Percentiles rank a stretch among this genome's conserved stretches.
These are phyloP conservation scores for Adelognathus sp. DNA, from an alignment of 2,888 invertebrate genomes.

Conservation along the genomic window DNA sequence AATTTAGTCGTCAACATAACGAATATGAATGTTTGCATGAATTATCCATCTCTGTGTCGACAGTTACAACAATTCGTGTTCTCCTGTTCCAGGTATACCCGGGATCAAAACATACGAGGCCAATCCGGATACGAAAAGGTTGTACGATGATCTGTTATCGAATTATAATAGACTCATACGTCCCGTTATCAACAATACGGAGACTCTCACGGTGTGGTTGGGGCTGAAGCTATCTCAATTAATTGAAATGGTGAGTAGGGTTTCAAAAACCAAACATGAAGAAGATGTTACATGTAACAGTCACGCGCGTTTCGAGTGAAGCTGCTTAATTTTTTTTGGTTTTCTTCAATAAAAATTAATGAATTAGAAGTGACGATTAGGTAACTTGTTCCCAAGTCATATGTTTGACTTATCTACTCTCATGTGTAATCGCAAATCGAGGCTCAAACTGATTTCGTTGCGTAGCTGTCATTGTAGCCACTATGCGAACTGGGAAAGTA, in stretches of 20 bases:
- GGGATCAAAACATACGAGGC: conserved; percentile 85
- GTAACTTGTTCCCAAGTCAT: no score
- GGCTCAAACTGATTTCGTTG: no score
- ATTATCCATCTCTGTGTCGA: background rate
- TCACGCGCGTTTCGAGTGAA: no score
- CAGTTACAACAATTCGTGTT: no score
- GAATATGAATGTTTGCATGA: background rate
- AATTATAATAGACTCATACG: conserved; percentile 97
- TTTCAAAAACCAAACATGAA: background rate
- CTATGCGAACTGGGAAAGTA: no score
- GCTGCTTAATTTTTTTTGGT: no score
- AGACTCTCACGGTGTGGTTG: conserved; percentile 95
- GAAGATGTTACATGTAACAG: background rate
- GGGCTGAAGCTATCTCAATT: conserved; percentile 95
- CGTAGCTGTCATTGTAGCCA: no score
- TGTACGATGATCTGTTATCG: conserved; percentile 97
- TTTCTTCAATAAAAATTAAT: no score
- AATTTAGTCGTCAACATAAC: background rate
- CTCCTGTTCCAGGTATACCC: conserved; percentile 70
- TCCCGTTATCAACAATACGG: conserved; percentile 95
- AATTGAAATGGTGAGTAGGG: conserved; percentile 89
- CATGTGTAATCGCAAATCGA: no score
- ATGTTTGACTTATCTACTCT: no score
- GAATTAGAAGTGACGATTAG: no score
- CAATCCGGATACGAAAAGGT: conserved; percentile 96